Conservation (phyloP, 2,888 invertebrate genomes). For the Oeneis ivallda region DNA sequence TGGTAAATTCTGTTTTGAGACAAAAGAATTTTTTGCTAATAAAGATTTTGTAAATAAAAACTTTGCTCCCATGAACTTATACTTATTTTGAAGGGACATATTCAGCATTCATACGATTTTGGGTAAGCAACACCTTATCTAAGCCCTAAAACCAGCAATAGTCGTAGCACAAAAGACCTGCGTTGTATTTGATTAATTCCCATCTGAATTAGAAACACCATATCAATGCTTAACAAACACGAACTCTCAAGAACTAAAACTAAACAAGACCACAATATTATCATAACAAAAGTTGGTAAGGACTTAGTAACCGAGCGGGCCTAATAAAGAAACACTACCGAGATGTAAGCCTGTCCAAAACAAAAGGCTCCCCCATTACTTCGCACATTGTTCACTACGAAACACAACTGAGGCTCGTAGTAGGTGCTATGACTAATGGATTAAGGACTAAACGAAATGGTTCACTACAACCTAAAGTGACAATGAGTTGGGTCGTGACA, state of each 20-base stretch:
- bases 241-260: neutral
- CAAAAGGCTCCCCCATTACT: constrained; percentile 34
- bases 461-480: constrained; percentile 29
- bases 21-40: neutral
- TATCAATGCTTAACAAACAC: neutral
- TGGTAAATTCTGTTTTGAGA: neutral
- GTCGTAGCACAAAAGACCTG: neutral
- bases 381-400: constrained; percentile 31
- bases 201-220: neutral
- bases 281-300: constrained; percentile 24
- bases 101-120: too few relatives aligned
- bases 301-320: constrained; percentile 28
- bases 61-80: neutral
- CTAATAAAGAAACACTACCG: constrained; percentile 38
- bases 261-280: constrained; percentile 6
- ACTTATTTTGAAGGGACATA: too few relatives aligned
- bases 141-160: neutral
- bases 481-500: constrained; percentile 38
- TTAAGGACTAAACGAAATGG: constrained; percentile 29
- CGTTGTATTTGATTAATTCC: neutral
- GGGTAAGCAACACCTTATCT: too few relatives aligned
- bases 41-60: neutral
- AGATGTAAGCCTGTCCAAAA: constrained; percentile 37
- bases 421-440: constrained; percentile 30
- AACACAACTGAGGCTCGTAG: constrained; percentile 18